A percentile compares a stretch with the other conserved stretches of the same genome.
phyloP scores from a whole-genome alignment of 2,113 vertebrate genomes.

The Ameiurus melas region DNA sequence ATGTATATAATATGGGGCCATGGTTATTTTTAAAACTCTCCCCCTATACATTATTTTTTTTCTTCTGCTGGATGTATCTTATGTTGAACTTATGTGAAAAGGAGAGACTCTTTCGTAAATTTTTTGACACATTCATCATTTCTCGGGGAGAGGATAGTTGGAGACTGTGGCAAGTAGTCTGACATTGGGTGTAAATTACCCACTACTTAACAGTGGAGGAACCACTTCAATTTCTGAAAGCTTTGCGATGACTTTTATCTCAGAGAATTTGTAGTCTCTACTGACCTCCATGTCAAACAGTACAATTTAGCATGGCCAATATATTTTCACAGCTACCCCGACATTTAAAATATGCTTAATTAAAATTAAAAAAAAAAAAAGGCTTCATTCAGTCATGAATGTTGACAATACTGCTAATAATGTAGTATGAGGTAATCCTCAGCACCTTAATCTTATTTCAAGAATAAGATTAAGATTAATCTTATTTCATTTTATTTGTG shows the following conservation, averaged over 20 bases:
- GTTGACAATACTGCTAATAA: not conserved
- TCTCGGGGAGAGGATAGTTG: conserved; percentile 1
- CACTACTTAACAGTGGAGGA: conserved; percentile 25
- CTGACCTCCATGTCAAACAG: conserved; percentile 17
- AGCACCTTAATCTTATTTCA: not conserved
- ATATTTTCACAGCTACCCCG: not conserved
- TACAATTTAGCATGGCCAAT: conserved; percentile 14
- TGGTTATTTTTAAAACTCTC: conserved; percentile 32
- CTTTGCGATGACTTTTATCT: conserved; percentile 28
- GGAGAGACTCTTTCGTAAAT: conserved; percentile 25
- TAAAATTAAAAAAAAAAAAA: not conserved
- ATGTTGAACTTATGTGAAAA: not conserved
- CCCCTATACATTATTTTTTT: conserved; percentile 45
- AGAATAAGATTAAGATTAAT: not conserved
- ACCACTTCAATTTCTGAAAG: not conserved
- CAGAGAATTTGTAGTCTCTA: not conserved
- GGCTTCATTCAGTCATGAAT: not conserved
- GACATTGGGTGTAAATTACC: conserved; percentile 16
- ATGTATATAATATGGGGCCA: conserved; percentile 39
- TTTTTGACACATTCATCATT: conserved; percentile 23
- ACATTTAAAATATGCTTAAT: not conserved
- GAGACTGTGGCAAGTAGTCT: conserved; percentile 11
- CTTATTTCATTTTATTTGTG: not conserved
- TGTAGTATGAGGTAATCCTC: not conserved
- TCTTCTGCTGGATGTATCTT: conserved; percentile 22